Evolutionary conservation across 2,888 invertebrate species (phyloP).

Genomic region (Meloe dianella): DNA sequence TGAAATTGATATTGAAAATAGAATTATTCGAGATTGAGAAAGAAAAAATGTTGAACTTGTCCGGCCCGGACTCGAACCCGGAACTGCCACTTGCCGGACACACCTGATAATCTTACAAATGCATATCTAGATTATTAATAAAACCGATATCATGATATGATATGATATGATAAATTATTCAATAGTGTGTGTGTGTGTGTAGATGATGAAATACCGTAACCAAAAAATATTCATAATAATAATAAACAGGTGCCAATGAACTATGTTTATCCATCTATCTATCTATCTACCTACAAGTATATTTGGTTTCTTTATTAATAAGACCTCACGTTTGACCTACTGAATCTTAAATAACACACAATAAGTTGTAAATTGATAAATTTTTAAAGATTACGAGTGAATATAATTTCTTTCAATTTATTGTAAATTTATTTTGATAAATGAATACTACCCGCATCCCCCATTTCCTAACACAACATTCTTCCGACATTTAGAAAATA

Average conservation of each 20-base stretch:
- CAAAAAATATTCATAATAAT: not conserved
- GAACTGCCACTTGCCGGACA: no score
- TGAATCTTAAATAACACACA: not conserved
- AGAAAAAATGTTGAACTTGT: no score
- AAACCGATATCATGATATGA: no score
- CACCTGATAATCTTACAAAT: no score
- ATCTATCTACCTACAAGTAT: no score
- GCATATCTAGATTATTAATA: no score
- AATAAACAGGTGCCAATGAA: slow-evolving; percentile 6
- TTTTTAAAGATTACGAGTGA: no score
- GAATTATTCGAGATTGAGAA: no score
- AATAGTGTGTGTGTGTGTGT: no score
- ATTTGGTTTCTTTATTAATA: not conserved
- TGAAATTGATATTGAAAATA: no score
- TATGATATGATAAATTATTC: no score
- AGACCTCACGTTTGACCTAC: slow-evolving; percentile 3
- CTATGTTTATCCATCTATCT: not conserved
- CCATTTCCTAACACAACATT: not conserved
- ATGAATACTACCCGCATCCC: slow-evolving; percentile 4
- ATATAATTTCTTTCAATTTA: not conserved
- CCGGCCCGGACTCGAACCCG: no score
- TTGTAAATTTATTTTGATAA: not conserved
- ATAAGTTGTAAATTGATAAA: not conserved
- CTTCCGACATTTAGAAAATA: not conserved
- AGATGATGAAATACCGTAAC: slow-evolving; percentile 9